Evolutionary conservation across 2,113 vertebrate genomes (phyloP).

Genomic region (Xenotilapia flavipinnis): DNA sequence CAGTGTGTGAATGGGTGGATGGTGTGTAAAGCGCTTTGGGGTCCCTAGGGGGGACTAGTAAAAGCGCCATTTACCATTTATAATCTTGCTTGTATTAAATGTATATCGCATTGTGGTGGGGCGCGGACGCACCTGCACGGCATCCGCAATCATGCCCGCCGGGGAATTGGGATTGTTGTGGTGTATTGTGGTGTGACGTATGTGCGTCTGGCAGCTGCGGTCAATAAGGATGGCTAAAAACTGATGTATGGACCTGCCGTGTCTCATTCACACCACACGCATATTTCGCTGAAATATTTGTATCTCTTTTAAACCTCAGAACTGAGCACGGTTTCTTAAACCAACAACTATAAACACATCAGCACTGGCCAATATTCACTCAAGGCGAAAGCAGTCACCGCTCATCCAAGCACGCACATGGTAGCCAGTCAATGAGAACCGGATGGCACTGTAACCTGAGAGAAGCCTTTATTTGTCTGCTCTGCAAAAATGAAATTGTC

Average conservation of each 20-base stretch:
- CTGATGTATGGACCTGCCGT: background rate
- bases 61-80: background rate
- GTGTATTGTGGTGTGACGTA: background rate
- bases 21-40: background rate
- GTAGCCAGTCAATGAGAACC: background rate
- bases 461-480: background rate
- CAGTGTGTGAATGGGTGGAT: background rate
- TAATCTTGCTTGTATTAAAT: background rate
- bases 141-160: fast-evolving
- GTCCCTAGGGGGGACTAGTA: fast-evolving
- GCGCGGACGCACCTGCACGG: fast-evolving
- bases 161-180: background rate
- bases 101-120: background rate
- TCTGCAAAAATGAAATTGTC: background rate
- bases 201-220: background rate
- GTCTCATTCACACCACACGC: background rate
- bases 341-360: slow-evolving; percentile 2
- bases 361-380: background rate
- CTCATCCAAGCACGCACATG: background rate
- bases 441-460: background rate
- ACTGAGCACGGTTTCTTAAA: background rate
- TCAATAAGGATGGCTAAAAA: background rate
- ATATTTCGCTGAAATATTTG: background rate
- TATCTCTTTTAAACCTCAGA: background rate
- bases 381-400: background rate